phyloP scores from a whole-genome alignment of 53 echinoderm and acorn worm species.

The Holothuria scabra region DNA sequence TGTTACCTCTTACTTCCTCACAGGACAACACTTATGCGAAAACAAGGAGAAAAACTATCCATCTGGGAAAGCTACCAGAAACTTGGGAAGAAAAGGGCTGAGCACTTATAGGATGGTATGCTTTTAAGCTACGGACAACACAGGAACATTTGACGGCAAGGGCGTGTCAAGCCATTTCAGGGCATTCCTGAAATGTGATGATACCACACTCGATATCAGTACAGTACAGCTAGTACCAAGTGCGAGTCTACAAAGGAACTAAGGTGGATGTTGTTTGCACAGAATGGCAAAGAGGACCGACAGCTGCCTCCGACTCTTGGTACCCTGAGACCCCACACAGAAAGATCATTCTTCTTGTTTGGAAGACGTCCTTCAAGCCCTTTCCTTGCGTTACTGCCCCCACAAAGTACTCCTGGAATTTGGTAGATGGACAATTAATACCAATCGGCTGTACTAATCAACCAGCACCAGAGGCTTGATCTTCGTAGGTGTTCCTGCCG shows the following conservation, averaged over 20 bases:
- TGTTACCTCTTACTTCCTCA: constrained; percentile 19
- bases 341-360: too few species aligned
- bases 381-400: not conserved
- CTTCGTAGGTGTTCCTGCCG: constrained; percentile 7
- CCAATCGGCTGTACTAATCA: constrained; percentile 5
- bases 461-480: constrained; percentile 47
- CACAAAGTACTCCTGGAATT: too few species aligned
- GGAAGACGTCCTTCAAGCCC: too few species aligned
- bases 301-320: constrained; percentile 1
- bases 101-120: too few species aligned
- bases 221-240: constrained; percentile 40
- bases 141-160: constrained; percentile 34
- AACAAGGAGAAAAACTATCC: constrained; percentile 13
- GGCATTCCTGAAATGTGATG: constrained; percentile 29
- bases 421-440: too few species aligned
- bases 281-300: too few species aligned
- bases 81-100: constrained; percentile 38
- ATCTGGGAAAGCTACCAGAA: constrained; percentile 33
- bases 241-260: constrained; percentile 9
- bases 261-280: constrained; percentile 46
- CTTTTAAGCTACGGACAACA: constrained; percentile 4
- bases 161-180: constrained; percentile 7
- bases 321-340: too few species aligned
- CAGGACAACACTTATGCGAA: not conserved
- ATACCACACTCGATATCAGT: not conserved